Conservation (phyloP, 1,140 invertebrate species). For the Drosophila ficusphila region DNA sequence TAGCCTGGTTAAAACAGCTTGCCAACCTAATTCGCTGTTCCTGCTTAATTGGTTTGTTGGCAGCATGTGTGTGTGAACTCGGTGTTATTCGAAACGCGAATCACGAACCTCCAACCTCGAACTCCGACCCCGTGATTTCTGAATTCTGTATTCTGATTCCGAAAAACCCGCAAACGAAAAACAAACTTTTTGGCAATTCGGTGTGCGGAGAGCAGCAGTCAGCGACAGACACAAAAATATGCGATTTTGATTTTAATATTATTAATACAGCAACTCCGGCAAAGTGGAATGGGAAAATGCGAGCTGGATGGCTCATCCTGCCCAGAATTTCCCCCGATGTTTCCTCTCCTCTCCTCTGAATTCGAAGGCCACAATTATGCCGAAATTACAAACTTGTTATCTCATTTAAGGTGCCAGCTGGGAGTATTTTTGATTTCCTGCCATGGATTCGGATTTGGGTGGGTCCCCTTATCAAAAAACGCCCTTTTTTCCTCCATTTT, state of each 20-base stretch:
- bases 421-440: slow-evolving; percentile 75
- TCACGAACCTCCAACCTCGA: no score
- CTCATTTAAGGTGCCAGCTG: slow-evolving; percentile 78
- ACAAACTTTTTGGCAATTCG: slow-evolving; percentile 38
- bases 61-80: slow-evolving; percentile 39
- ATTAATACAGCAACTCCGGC: slow-evolving; percentile 33
- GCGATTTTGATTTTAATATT: slow-evolving; percentile 73
- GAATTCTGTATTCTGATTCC: background rate
- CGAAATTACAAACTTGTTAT: slow-evolving; percentile 80
- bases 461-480: background rate
- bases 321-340: background rate
- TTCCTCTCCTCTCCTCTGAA: no score
- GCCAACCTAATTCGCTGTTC: background rate
- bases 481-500: background rate
- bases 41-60: slow-evolving; percentile 53
- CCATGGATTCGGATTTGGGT: slow-evolving; percentile 5
- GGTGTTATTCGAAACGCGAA: background rate
- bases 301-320: background rate
- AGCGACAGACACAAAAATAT: slow-evolving; percentile 51
- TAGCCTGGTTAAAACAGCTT: background rate
- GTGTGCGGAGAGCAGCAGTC: slow-evolving; percentile 14
- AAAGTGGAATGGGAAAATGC: background rate
- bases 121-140: background rate
- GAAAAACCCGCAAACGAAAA: slow-evolving; percentile 11
- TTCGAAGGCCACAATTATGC: slow-evolving; percentile 55